These are phyloP conservation scores for Podarcis lilfordi DNA, from an alignment of 2,797 vertebrate species.

Conservation along the genomic window DNA sequence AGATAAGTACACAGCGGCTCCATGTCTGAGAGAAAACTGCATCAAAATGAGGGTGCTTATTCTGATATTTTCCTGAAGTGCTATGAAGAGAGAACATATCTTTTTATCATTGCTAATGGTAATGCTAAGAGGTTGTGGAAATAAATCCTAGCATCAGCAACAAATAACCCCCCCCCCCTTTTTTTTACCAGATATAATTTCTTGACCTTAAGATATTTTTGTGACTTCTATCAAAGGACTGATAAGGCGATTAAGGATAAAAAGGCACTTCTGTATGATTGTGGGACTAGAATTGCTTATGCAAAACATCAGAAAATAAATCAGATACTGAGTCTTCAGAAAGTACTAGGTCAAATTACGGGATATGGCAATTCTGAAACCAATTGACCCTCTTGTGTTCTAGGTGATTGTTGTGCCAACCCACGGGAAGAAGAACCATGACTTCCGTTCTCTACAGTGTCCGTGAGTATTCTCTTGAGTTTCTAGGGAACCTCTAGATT, in stretches of 20 bases:
- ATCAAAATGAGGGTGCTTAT: neutral
- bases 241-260: neutral
- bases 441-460: slow-evolving; percentile 65
- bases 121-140: neutral
- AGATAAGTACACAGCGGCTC: neutral
- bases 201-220: neutral
- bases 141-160: neutral
- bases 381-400: slow-evolving; percentile 11
- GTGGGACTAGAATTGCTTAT: neutral
- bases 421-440: slow-evolving; percentile 65
- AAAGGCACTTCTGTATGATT: neutral
- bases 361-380: neutral
- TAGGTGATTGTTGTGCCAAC: slow-evolving; percentile 52
- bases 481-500: neutral
- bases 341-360: neutral
- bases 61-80: neutral
- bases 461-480: slow-evolving; percentile 70
- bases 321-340: neutral
- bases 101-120: neutral
- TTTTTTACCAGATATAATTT: neutral
- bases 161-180: too few species aligned
- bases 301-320: neutral
- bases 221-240: neutral
- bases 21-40: neutral
- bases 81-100: neutral